A percentile compares a stretch with the other conserved stretches of the same genome.
Conservation (phyloP, 2,113 vertebrate species). For the Narcine bancroftii region DNA sequence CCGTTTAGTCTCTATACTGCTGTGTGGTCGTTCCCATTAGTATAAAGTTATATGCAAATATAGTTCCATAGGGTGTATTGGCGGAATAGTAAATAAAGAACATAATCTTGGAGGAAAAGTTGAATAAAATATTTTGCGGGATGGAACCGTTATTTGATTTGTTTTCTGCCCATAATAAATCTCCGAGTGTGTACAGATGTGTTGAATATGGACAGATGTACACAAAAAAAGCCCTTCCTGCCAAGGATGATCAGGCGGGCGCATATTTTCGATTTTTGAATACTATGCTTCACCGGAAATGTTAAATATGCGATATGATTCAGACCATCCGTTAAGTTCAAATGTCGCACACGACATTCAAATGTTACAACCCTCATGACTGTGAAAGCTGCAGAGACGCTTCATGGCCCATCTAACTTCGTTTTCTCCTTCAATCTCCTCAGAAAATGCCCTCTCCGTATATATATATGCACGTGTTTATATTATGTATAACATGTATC, state of each 20-base stretch:
- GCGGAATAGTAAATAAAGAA: not conserved
- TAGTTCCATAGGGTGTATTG: not conserved
- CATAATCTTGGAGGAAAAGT: not conserved
- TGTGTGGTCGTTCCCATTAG: not conserved
- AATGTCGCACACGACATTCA: not conserved
- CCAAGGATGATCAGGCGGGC: not conserved
- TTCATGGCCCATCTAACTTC: not conserved
- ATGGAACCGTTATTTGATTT: too few relatives aligned
- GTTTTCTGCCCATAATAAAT: not conserved
- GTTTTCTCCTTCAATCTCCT: not conserved
- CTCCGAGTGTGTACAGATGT: not conserved
- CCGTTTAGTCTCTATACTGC: too few relatives aligned
- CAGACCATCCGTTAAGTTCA: not conserved
- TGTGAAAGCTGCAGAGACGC: not conserved
- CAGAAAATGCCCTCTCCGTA: too few relatives aligned
- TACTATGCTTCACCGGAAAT: not conserved
- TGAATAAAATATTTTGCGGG: not conserved
- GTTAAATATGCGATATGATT: not conserved
- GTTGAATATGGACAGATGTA: not conserved
- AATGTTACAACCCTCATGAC: not conserved
- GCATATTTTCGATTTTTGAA: not conserved
- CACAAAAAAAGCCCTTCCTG: not conserved
- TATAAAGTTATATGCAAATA: not conserved
- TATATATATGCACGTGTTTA: not conserved
- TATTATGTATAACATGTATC: slow-evolving; percentile 1